Conservation (phyloP, 1,140 invertebrate genomes). For the Campoletis sonorensis region DNA sequence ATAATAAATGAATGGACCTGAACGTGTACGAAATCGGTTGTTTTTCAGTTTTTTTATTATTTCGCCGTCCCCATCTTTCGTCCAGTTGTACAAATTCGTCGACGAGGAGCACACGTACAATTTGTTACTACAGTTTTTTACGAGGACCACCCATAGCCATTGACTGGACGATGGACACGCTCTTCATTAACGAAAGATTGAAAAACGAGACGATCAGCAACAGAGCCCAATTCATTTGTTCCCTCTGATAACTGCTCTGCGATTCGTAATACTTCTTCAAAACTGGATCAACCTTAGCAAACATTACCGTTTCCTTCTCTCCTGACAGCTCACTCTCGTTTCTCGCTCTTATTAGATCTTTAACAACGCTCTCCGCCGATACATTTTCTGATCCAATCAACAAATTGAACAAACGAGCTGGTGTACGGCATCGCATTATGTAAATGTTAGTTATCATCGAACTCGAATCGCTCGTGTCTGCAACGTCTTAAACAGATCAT, state of each 20-base stretch:
- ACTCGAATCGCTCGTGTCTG: too few relatives aligned
- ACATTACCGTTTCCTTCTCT: not conserved
- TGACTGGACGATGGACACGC: not conserved
- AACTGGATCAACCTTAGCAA: not conserved
- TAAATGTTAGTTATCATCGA: conserved; percentile 40
- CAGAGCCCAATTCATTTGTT: conserved; percentile 43
- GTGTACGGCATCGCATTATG: conserved; percentile 33
- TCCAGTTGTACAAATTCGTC: not conserved
- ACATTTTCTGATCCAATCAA: conserved; percentile 43
- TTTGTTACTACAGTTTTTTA: not conserved
- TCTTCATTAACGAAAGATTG: not conserved
- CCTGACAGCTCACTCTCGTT: not conserved
- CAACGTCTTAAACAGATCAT: too few relatives aligned
- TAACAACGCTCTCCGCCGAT: conserved; percentile 21
- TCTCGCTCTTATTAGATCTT: conserved; percentile 21
- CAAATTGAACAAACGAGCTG: conserved; percentile 43
- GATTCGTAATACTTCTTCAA: conserved; percentile 26
- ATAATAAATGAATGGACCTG: conserved; percentile 71
- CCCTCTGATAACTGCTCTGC: conserved; percentile 6
- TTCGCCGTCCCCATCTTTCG: too few relatives aligned
- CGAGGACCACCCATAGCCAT: too few relatives aligned
- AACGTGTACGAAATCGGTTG: conserved; percentile 43
- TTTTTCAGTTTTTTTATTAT: not conserved
- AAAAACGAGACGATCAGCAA: conserved; percentile 39
- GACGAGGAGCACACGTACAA: not conserved